These are phyloP conservation scores for Rhyacophila evoluta DNA, from an alignment of 2,888 invertebrate genomes.

Conservation along the genomic window DNA sequence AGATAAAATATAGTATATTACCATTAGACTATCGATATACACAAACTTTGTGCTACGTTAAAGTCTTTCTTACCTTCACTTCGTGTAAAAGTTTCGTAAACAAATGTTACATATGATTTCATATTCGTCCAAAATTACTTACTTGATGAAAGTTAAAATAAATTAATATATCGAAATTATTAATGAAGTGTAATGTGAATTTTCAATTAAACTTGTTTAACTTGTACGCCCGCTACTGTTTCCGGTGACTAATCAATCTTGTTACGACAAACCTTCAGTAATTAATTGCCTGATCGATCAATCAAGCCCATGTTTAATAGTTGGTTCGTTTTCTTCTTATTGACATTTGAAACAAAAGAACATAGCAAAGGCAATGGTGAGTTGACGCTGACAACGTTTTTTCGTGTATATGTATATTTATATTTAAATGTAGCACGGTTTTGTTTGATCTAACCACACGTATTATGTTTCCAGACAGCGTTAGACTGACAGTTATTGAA, in stretches of 20 bases:
- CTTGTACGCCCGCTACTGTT: neutral
- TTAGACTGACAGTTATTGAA: neutral
- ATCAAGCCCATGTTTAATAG: neutral
- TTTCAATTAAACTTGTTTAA: no score
- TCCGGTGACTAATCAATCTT: slow-evolving; percentile 2
- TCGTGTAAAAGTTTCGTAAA: no score
- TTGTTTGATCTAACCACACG: neutral
- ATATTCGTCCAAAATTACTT: no score
- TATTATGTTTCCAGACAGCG: neutral
- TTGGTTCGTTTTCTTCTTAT: neutral
- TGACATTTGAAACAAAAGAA: neutral
- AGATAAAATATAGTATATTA: no score
- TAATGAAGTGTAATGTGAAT: no score
- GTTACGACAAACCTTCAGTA: slow-evolving; percentile 4
- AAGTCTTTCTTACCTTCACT: no score
- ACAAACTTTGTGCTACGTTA: no score
- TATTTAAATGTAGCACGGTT: neutral
- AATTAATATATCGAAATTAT: no score
- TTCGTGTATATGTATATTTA: neutral
- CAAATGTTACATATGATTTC: no score
- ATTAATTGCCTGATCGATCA: slow-evolving; percentile 21
- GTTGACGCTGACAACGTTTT: neutral
- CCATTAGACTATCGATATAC: no score
- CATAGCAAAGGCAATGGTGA: neutral
- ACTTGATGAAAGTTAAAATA: no score